Base-by-base conservation (phyloP, 2,888 invertebrate species). In the Polietes domitor region DNA sequence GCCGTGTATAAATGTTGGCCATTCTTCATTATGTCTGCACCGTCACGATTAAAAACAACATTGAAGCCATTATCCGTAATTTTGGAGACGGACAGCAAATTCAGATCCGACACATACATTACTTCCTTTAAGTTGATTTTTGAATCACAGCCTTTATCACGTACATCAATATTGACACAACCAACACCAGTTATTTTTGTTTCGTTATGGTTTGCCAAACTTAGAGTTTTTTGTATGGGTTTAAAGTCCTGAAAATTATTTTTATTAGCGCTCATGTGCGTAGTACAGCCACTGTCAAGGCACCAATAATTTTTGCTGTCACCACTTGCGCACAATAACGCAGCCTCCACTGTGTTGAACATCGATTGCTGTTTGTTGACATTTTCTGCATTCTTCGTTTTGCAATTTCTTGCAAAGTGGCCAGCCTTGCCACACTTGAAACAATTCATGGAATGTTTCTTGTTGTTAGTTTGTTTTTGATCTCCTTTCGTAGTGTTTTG, bases 81-180 rank as follows among this genome's bases (percentile, higher is more conserved):
- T n/a, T n/a, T n/a, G n/a, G n/a, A n/a, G n/a, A n/a, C n/a, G n/a
- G n/a, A n/a, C n/a, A n/a, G n/a, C n/a, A n/a, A 78, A 41, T 86
- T 87, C 37, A 73, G 73, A 43, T 79, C 65, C 1, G 53, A 65
- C 0, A 73, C 65, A 79, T 78, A 78, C 28, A 85, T 77, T 9
- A 86, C 86, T 53, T 85, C 78, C 9, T 83, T 65, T 10, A 86
- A 55, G 5, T 50, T 71, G n/a, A 85, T 73, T 15, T 50, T 77
- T n/a, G 77, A 65, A 53, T 6, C 53, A 73, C 1, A 43, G 72
- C 73, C 78, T 65, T 65, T 72, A 19, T 28, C 47, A 3, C 50
- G 32, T 68, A 73, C n/a, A 10, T 19, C 5, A 37, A 82, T 61
- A 1, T 77, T 63, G 1, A 83, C 58, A 5, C 88, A 90, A 85